Conservation (phyloP, 1,140 invertebrate species). For the Lasaia peninsularis region DNA sequence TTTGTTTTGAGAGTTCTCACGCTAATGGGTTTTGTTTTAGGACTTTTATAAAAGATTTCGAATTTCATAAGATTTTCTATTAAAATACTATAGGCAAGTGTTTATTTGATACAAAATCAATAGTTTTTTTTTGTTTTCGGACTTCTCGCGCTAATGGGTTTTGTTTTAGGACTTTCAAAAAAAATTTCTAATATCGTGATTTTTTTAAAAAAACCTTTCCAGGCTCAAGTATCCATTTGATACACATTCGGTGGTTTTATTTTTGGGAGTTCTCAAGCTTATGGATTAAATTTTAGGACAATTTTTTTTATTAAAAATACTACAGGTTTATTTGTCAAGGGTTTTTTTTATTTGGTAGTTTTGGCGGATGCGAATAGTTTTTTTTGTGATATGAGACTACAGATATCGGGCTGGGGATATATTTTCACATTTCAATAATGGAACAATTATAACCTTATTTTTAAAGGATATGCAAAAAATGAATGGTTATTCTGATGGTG, state of each 20-base stretch:
- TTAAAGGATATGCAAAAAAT: too few species aligned
- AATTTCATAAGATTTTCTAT: not conserved
- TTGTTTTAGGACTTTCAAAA: not conserved
- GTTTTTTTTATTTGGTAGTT: too few species aligned
- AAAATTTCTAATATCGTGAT: not conserved
- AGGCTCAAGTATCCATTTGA: not conserved
- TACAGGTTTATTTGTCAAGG: too few species aligned
- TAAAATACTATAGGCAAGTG: not conserved
- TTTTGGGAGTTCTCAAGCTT: not conserved
- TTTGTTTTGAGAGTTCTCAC: not conserved
- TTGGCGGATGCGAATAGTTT: too few species aligned
- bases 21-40: not conserved
- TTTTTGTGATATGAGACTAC: too few species aligned
- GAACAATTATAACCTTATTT: too few species aligned
- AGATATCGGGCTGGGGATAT: too few species aligned
- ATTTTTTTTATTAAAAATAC: too few species aligned
- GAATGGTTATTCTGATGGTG: too few species aligned
- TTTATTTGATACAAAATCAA: too few species aligned
- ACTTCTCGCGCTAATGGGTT: not conserved
- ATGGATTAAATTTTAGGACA: not conserved
- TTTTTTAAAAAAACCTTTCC: not conserved
- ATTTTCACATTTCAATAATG: too few species aligned
- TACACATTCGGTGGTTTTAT: too few species aligned
- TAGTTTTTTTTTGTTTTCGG: slow-evolving; percentile 2
- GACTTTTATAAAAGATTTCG: not conserved